Evolutionary conservation across 2,113 vertebrate species (phyloP).

Genomic region (Spermophilus dauricus): DNA sequence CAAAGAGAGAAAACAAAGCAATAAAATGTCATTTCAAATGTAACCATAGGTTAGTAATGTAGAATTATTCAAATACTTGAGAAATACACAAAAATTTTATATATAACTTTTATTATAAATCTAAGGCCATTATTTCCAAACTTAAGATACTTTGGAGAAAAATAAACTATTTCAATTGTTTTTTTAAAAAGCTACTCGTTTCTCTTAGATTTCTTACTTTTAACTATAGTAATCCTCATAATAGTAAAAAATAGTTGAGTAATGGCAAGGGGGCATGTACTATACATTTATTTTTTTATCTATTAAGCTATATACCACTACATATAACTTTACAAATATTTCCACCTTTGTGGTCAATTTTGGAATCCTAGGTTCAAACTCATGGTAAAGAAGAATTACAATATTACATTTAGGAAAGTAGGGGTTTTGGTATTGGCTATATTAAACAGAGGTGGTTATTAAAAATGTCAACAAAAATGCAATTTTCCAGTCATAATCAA

Average conservation of each 20-base stretch:
- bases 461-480: slow-evolving; percentile 9
- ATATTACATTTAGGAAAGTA: slow-evolving; percentile 26
- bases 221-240: not conserved
- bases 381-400: slow-evolving; percentile 1
- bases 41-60: slow-evolving; percentile 46
- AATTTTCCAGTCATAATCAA: slow-evolving; percentile 8
- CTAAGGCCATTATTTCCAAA: slow-evolving; percentile 40
- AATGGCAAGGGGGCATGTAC: not conserved
- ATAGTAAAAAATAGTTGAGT: slow-evolving; percentile 34
- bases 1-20: slow-evolving; percentile 74
- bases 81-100: slow-evolving; percentile 15
- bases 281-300: slow-evolving; percentile 38
- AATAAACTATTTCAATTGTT: slow-evolving; percentile 23
- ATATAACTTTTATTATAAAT: slow-evolving; percentile 50
- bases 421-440: not conserved
- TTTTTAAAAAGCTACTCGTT: slow-evolving; percentile 1
- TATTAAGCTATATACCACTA: slow-evolving; percentile 61
- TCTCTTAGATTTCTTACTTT: slow-evolving; percentile 50
- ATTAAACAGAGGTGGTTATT: not conserved
- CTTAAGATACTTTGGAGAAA: slow-evolving; percentile 34
- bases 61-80: slow-evolving; percentile 57
- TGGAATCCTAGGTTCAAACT: slow-evolving; percentile 19
- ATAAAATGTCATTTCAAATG: slow-evolving; percentile 62
- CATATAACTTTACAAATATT: slow-evolving; percentile 40
- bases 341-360: slow-evolving; percentile 14